A percentile compares a stretch with the other conserved stretches of the same genome.
Evolutionary conservation across 35 echinoderm and acorn worm genomes (phyloP).

Genomic region (Diadema setosum): DNA sequence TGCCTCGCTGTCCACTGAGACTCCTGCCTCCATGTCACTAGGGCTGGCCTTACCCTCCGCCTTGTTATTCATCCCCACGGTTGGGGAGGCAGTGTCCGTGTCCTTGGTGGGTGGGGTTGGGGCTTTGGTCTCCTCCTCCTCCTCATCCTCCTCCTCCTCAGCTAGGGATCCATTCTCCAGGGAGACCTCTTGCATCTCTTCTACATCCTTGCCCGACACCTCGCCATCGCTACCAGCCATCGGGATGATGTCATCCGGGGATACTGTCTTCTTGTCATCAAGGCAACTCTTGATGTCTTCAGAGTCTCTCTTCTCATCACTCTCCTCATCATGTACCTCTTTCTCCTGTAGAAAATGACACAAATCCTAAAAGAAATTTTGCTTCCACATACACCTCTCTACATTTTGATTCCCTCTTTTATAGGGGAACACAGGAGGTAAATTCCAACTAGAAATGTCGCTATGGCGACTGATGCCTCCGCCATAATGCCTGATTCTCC

Average conservation of each 20-base stretch:
- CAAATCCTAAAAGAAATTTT: not conserved
- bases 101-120: conserved; percentile 2
- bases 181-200: not conserved
- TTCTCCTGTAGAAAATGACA: not conserved
- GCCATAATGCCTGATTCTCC: too few species aligned
- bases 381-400: too few species aligned
- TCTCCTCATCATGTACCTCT: conserved; percentile 21
- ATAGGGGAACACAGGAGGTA: too few species aligned
- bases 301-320: conserved; percentile 5
- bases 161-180: not conserved
- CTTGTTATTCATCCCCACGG: not conserved
- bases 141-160: not conserved
- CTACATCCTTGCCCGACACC: not conserved
- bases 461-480: too few species aligned
- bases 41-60: not conserved
- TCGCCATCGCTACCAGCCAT: not conserved
- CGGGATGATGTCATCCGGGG: not conserved
- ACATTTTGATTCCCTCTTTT: too few species aligned
- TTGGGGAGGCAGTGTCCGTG: not conserved
- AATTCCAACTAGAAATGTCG: too few species aligned
- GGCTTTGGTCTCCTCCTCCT: not conserved
- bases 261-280: conserved; percentile 1
- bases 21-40: not conserved
- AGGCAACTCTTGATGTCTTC: not conserved
- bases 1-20: conserved; percentile 42